Evolutionary conservation across 2,113 vertebrate species (phyloP).

Genomic region (Collichthys lucidus): DNA sequence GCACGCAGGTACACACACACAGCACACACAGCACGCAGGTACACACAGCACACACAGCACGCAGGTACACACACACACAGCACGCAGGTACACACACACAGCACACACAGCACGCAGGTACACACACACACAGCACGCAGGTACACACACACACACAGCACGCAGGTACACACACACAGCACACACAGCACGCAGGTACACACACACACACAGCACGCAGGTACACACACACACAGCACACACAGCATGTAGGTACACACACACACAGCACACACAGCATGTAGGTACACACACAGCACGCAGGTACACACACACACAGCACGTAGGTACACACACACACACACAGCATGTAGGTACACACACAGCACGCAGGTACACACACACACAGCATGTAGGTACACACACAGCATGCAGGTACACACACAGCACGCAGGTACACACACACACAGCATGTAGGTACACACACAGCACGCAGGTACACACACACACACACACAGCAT

Average conservation of each 20-base stretch:
- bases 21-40: background rate
- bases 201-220: background rate
- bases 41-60: no score
- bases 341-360: background rate
- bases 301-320: no score
- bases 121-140: conserved; percentile 1
- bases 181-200: no score
- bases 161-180: background rate
- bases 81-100: conserved; percentile 8
- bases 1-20: conserved; percentile 28
- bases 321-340: background rate
- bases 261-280: background rate
- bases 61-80: no score
- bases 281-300: no score
- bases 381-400: background rate
- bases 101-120: background rate
- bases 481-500: conserved; percentile 8
- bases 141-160: background rate
- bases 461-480: background rate
- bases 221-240: background rate
- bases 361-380: background rate
- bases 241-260: no score
- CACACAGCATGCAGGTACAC: no score
- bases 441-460: conserved; percentile 3
- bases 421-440: background rate